Base-by-base conservation (phyloP, 2,797 vertebrate genomes). In the Chelon auratus region DNA sequence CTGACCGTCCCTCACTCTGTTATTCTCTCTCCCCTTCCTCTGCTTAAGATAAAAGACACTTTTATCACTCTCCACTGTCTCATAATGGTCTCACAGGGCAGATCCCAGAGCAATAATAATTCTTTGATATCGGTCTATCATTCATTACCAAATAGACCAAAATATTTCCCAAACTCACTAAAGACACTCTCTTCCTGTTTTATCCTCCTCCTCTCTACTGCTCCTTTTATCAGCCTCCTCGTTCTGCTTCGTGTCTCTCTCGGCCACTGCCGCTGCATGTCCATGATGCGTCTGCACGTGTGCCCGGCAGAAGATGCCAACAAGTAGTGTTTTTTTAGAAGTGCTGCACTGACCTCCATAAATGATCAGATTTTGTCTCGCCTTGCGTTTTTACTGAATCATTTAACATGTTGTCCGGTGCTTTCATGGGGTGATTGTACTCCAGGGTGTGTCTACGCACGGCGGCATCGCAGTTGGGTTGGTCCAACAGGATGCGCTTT, bases 61-160 rank as follows among this genome's bases (percentile, higher is more conserved):
- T 86, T 80, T 58, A 72, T 84, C 65, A 5, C 76, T 78, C 70
- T 2, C 77, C 69, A 61, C 71, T 72, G 68, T 83, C 80, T 83
- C 75, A 47, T 85, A 78, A 82, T 79, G 76, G 78, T 75, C 81
- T 72, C 75, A 63, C 71, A 72, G 72, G 80, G 80, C 84, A 77
- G 81, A 73, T 68, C 87, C 80, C 72, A 77, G 50, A 75, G 75
- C 55, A 75, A 81, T 80, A 71, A 77, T 72, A 68, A 58, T 65
- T 78, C 73, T 84, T 83, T 87, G 78, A 84, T 88, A 80, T 78
- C 60, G 33, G 58, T 67, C 73, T 65, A 80, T 82, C 80, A 62
- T 83, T 87, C 71, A 84, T 87, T 82, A 86, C 87, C 77, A 87
- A 85, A 77, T 50, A 74, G 78, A 82, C 60, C 59, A 17, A 55